Percentiles rank a stretch among this genome's conserved stretches.
Conservation (phyloP, 2,797 vertebrate genomes). For the Parotocinclus haroldoi region DNA sequence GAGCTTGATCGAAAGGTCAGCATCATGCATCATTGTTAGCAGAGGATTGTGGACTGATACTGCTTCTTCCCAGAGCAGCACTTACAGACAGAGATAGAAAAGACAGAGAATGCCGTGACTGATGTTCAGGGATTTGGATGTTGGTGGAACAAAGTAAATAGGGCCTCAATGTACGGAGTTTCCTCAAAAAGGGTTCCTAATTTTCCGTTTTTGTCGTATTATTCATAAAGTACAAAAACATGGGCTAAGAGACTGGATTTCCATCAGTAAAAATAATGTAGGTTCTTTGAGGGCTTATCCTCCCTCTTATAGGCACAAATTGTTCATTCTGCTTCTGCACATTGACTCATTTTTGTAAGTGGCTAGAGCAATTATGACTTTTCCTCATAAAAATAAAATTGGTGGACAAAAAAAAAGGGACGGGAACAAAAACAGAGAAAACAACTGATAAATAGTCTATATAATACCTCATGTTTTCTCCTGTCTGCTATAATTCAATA, state of each 20-base stretch:
- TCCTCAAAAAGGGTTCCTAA: neutral
- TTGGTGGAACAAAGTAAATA: neutral
- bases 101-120: slow-evolving; percentile 8
- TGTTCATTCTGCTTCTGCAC: neutral
- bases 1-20: slow-evolving; percentile 30
- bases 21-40: slow-evolving; percentile 34
- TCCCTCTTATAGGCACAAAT: neutral
- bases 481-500: no score
- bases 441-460: no score
- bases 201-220: no score
- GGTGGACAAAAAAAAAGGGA: no score
- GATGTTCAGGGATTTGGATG: slow-evolving; percentile 7
- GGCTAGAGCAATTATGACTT: no score
- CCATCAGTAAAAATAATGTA: no score
- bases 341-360: neutral
- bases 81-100: neutral
- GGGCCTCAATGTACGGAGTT: neutral
- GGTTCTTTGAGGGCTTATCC: neutral
- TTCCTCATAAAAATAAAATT: no score
- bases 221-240: no score
- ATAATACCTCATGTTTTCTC: no score
- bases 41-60: slow-evolving; percentile 16
- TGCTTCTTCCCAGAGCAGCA: neutral
- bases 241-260: no score
- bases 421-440: no score